Conservation (phyloP, 2,797 vertebrate genomes). For the Rallus crepitans region DNA sequence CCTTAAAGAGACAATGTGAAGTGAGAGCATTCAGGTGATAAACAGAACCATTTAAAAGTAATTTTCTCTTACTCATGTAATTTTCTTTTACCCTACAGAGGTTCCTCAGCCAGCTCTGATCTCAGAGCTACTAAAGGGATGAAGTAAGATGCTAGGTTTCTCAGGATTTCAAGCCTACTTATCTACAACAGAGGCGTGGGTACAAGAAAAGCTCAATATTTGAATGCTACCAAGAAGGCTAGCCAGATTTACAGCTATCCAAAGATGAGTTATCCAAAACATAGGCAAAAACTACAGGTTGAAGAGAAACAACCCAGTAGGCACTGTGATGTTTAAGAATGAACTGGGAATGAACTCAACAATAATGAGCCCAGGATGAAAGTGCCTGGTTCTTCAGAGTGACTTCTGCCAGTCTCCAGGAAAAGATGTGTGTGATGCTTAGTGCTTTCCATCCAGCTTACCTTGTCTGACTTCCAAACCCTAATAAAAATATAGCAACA, state of each 20-base stretch:
- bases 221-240: background rate
- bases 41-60: background rate
- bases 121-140: background rate
- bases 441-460: background rate
- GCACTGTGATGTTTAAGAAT: background rate
- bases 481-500: constrained; percentile 22
- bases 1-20: background rate
- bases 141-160: background rate
- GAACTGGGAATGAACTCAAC: background rate
- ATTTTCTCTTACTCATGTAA: background rate
- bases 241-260: background rate
- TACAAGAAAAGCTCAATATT: background rate
- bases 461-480: constrained; percentile 31
- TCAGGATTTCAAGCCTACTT: background rate
- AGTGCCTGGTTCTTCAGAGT: background rate
- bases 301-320: background rate
- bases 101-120: background rate
- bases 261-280: background rate
- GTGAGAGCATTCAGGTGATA: constrained; percentile 3
- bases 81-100: background rate
- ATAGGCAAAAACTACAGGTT: fast-evolving
- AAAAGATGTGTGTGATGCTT: background rate
- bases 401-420: background rate
- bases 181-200: background rate
- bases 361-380: background rate